These are phyloP conservation scores for Andrena bucephala DNA, from an alignment of 2,888 invertebrate species.

Conservation along the genomic window DNA sequence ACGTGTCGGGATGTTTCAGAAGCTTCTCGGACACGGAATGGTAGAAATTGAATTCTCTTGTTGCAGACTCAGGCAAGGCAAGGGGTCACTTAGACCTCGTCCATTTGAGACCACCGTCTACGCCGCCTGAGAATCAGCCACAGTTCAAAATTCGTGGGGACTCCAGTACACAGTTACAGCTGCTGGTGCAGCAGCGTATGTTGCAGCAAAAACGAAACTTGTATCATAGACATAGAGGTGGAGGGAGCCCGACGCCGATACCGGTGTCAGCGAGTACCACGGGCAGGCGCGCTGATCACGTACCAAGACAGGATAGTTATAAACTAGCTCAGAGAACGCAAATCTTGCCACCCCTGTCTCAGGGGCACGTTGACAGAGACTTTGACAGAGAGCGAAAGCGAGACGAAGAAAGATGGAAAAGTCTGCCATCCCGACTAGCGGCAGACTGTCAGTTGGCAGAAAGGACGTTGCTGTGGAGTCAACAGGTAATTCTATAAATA, in stretches of 20 bases:
- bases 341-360: slow-evolving; percentile 91
- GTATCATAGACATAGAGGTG: slow-evolving; percentile 79
- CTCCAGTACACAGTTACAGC: slow-evolving; percentile 89
- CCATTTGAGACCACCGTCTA: slow-evolving; percentile 79
- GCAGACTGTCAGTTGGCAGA: slow-evolving; percentile 82
- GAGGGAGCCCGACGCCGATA: slow-evolving; percentile 79
- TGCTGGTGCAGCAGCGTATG: slow-evolving; percentile 93
- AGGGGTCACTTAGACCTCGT: slow-evolving; percentile 81
- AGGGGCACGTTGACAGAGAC: slow-evolving; percentile 80
- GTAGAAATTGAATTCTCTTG: not conserved
- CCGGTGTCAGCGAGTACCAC: slow-evolving; percentile 65
- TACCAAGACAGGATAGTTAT: slow-evolving; percentile 94
- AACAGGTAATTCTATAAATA: slow-evolving; percentile 81
- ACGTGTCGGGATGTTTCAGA: not conserved
- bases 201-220: slow-evolving; percentile 92
- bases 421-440: slow-evolving; percentile 81
- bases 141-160: slow-evolving; percentile 81
- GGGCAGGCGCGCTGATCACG: slow-evolving; percentile 87
- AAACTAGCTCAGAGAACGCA: slow-evolving; percentile 95
- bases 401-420: slow-evolving; percentile 83
- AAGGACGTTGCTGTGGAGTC: slow-evolving; percentile 82
- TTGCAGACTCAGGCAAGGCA: slow-evolving; percentile 81
- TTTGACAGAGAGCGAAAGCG: slow-evolving; percentile 79
- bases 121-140: slow-evolving; percentile 76
- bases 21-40: not conserved